Evolutionary conservation across 2,797 vertebrate species (phyloP), one percentile per base, ranked within the genome.

Genomic region (Sciurus vulgaris): DNA sequence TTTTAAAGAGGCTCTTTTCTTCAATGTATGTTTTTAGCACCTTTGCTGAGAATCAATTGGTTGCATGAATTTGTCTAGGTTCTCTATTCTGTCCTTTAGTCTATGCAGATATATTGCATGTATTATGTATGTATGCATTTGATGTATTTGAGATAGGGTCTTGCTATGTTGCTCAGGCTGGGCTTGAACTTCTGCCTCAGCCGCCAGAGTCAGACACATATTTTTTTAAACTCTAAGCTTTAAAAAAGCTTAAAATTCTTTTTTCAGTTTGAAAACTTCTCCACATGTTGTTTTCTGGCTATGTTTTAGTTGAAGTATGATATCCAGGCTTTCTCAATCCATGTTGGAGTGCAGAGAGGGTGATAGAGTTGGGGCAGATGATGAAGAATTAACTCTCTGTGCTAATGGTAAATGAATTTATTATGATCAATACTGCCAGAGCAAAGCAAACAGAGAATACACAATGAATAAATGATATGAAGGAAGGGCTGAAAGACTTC

Each of bases 381-480:
- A 47, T 67, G 47, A 87, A 59, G 72, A 88, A 76, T 86, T 12
- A 77, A 51, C 28, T 20, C 7, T 73, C 38, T 9, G 79, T 7
- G 47, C 73, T n/a, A 59, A 82, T 74, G 65, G 47, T 44, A 89
- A 65, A 83, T 95, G 6, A 72, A 95, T 96, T 96, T 95, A 81
- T 93, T 41, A 78, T 0, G 11, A 85, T 26, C 76, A 38, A 13
- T 35, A 2, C 72, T 28, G 9, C 11, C 41, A 5, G 70, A 78
- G 70, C 1, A 33, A 96, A 93, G 87, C 86, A 88, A 35, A 95
- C 63, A 47, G 63, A 18, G 74, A 86, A 83, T 33, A 91, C 33
- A 72, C 86, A 70, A 84, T 41, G 77, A 97, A 96, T 92, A 73
- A 91, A 65, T 63, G 78, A 89, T 87, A 30, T 15, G 0, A 63